Evolutionary conservation across 2,797 vertebrate genomes (phyloP).

Genomic region (Phaenicophaeus curvirostris): DNA sequence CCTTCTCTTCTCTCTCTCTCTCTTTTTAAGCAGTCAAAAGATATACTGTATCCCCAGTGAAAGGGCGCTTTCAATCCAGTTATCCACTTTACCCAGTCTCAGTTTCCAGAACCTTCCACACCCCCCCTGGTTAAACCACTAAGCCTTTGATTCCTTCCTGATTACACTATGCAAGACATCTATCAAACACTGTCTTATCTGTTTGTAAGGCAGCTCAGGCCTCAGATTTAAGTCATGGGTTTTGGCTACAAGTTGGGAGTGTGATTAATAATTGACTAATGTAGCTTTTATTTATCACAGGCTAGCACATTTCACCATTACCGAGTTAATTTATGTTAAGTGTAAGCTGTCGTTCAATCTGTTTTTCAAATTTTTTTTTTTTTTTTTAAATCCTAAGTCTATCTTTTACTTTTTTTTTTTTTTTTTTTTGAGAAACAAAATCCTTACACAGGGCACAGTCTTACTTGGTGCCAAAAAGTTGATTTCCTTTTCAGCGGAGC

Average conservation of each 20-base stretch:
- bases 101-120: constrained; percentile 80
- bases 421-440: constrained; percentile 87
- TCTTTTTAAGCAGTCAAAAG: constrained; percentile 45
- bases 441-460: constrained; percentile 94
- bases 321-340: constrained; percentile 85
- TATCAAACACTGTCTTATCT: constrained; percentile 84
- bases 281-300: constrained; percentile 87
- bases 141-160: constrained; percentile 79
- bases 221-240: constrained; percentile 85
- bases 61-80: constrained; percentile 70
- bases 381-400: constrained; percentile 77
- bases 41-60: constrained; percentile 69
- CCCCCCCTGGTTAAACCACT: constrained; percentile 72
- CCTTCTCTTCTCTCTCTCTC: not conserved
- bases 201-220: constrained; percentile 84
- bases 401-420: constrained; percentile 82
- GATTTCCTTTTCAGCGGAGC: constrained; percentile 94
- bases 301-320: constrained; percentile 85
- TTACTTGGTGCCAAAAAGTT: constrained; percentile 96
- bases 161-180: constrained; percentile 80
- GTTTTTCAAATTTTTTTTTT: constrained; percentile 76
- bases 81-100: constrained; percentile 62
- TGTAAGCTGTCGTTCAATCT: constrained; percentile 85
- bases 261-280: constrained; percentile 89
- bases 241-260: constrained; percentile 85